A percentile compares a stretch with the other conserved stretches of the same genome.
Conservation (phyloP, 2,888 invertebrate genomes). For the Xanthorhoe spadicearia region DNA sequence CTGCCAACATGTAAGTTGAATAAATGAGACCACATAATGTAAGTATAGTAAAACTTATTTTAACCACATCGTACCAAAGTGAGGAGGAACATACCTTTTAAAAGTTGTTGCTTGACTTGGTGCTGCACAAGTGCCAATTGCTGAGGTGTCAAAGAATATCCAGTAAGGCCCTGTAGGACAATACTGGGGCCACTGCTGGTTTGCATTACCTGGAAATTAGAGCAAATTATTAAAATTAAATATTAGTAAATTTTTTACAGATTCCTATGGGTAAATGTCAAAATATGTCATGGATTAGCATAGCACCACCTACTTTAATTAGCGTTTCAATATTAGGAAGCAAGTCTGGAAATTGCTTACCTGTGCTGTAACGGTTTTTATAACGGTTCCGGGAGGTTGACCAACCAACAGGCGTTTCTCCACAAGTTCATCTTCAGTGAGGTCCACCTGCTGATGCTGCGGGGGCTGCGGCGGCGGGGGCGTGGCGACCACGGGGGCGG, state of each 20-base stretch:
- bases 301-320: too few species aligned
- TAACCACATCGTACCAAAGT: background rate
- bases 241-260: too few species aligned
- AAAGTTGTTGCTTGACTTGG: slow-evolving; percentile 94
- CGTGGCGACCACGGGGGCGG: slow-evolving; percentile 47
- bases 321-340: too few species aligned
- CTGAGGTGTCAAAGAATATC: slow-evolving; percentile 92
- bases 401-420: slow-evolving; percentile 90
- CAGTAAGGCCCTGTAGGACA: slow-evolving; percentile 93
- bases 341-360: slow-evolving; percentile 47
- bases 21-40: too few species aligned
- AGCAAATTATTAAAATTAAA: too few species aligned
- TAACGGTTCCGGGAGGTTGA: slow-evolving; percentile 93
- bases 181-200: slow-evolving; percentile 94
- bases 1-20: too few species aligned
- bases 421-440: slow-evolving; percentile 82
- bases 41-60: too few species aligned
- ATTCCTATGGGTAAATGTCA: too few species aligned
- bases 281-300: too few species aligned
- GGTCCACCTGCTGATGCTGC: slow-evolving; percentile 51
- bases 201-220: slow-evolving; percentile 87
- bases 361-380: slow-evolving; percentile 94
- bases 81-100: slow-evolving; percentile 87
- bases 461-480: slow-evolving; percentile 35
- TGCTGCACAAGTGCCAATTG: slow-evolving; percentile 93